phyloP scores from a whole-genome alignment of 2,797 vertebrate genomes.

The Nannoperca obscura region DNA sequence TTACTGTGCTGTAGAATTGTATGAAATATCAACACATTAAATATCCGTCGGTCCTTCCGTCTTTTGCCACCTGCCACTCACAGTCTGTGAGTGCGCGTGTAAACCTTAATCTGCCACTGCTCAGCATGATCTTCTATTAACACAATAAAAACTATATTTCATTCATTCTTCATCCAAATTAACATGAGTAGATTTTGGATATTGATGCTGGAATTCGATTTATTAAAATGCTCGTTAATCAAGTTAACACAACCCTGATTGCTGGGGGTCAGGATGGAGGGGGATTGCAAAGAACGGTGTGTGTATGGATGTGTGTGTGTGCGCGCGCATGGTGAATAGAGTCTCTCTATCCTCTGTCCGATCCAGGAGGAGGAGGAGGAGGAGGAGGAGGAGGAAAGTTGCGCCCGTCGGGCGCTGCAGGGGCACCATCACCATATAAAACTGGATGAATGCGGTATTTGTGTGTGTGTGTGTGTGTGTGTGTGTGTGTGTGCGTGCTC shows the following conservation, averaged over 20 bases:
- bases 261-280: slow-evolving; percentile 43
- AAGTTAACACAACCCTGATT: slow-evolving; percentile 44
- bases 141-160: slow-evolving; percentile 76
- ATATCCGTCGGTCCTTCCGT: background rate
- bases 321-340: slow-evolving; percentile 45
- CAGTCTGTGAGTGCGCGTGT: slow-evolving; percentile 23
- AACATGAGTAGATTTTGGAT: slow-evolving; percentile 75
- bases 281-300: background rate
- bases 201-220: slow-evolving; percentile 77
- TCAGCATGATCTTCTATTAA: slow-evolving; percentile 65
- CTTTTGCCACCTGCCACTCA: slow-evolving; percentile 51
- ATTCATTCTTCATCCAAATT: slow-evolving; percentile 81
- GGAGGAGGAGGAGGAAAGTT: slow-evolving; percentile 69
- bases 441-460: slow-evolving; percentile 77
- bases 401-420: slow-evolving; percentile 65
- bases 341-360: slow-evolving; percentile 61
- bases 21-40: background rate
- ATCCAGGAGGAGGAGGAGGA: slow-evolving; percentile 49
- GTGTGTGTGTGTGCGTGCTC: slow-evolving; percentile 51
- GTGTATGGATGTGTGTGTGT: slow-evolving; percentile 2
- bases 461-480: slow-evolving; percentile 44
- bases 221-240: slow-evolving; percentile 56
- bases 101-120: slow-evolving; percentile 14
- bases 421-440: slow-evolving; percentile 70
- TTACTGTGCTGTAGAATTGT: background rate